Conservation (phyloP, 1,140 invertebrate species). For the Drosophila simulans region DNA sequence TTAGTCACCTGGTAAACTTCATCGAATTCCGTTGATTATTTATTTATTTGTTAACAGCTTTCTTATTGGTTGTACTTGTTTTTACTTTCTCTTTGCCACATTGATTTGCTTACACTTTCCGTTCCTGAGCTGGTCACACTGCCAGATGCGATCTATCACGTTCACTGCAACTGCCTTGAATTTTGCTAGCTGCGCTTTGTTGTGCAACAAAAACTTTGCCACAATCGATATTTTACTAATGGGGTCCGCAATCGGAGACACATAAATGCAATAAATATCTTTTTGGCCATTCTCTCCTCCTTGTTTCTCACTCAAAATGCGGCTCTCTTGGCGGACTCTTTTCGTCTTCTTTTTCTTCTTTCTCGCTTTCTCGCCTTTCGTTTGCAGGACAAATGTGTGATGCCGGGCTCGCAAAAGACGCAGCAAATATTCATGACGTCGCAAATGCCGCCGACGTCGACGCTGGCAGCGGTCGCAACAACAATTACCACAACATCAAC, state of each 20-base stretch:
- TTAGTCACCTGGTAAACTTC: not conserved
- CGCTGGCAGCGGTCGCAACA: slow-evolving; percentile 27
- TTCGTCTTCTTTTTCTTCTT: not conserved
- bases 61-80: not conserved
- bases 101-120: not conserved
- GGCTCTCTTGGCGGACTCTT: slow-evolving; percentile 9
- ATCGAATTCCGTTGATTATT: not conserved
- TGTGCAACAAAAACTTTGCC: slow-evolving; percentile 63
- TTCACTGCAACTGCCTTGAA: slow-evolving; percentile 45
- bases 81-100: not conserved
- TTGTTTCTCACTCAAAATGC: slow-evolving; percentile 22
- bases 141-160: slow-evolving; percentile 32
- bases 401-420: slow-evolving; percentile 65
- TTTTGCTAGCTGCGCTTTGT: slow-evolving; percentile 60
- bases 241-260: slow-evolving; percentile 13
- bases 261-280: slow-evolving; percentile 27
- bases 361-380: slow-evolving; percentile 20
- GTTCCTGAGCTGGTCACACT: slow-evolving; percentile 29
- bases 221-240: slow-evolving; percentile 42
- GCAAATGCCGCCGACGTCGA: slow-evolving; percentile 44
- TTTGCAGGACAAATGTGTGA: slow-evolving; percentile 84
- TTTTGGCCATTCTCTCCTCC: slow-evolving; percentile 26
- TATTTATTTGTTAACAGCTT: not conserved
- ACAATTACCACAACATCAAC: slow-evolving; percentile 26
- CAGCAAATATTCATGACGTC: slow-evolving; percentile 80